These are phyloP conservation scores for Coregonus suidteri DNA, from an alignment of 2,797 vertebrate genomes.

Conservation along the genomic window DNA sequence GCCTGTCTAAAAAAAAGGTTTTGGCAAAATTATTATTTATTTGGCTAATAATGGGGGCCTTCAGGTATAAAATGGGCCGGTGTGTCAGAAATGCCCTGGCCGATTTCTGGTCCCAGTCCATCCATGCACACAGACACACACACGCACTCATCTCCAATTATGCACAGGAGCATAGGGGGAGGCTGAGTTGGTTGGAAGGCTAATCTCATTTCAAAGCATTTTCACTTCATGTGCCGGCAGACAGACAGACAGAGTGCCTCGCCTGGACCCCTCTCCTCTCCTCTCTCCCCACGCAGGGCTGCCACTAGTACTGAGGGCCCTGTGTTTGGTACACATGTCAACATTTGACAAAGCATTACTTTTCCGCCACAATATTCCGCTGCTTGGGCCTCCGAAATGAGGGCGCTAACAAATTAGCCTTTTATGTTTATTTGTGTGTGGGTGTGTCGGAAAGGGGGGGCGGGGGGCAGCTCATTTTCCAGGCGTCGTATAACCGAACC, in stretches of 20 bases:
- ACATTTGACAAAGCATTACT: conserved; percentile 80
- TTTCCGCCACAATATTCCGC: conserved; percentile 69
- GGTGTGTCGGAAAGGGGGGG: conserved; percentile 66
- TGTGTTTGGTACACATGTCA: conserved; percentile 79
- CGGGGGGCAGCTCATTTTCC: conserved; percentile 9
- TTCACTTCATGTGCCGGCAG: conserved; percentile 65
- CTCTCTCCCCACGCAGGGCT: conserved; percentile 48
- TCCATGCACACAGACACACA: conserved; percentile 28
- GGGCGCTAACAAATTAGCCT: conserved; percentile 79
- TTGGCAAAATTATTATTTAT: too few species aligned
- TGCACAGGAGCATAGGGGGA: conserved; percentile 49
- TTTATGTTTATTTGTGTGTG: conserved; percentile 81
- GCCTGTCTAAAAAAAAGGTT: too few species aligned
- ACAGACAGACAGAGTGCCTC: conserved; percentile 55
- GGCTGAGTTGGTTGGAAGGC: conserved; percentile 68
- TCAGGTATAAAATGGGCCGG: too few species aligned
- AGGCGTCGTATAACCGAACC: background rate
- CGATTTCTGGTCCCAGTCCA: too few species aligned
- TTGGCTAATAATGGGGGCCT: too few species aligned
- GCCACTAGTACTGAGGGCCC: conserved; percentile 63
- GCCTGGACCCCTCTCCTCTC: conserved; percentile 42
- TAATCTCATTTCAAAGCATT: conserved; percentile 78
- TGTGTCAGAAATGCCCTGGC: too few species aligned
- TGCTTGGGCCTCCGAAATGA: conserved; percentile 72
- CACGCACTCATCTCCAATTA: conserved; percentile 38